These are phyloP conservation scores for Drosophila quadrilineata DNA, from an alignment of 1,140 invertebrate species.

Conservation along the genomic window DNA sequence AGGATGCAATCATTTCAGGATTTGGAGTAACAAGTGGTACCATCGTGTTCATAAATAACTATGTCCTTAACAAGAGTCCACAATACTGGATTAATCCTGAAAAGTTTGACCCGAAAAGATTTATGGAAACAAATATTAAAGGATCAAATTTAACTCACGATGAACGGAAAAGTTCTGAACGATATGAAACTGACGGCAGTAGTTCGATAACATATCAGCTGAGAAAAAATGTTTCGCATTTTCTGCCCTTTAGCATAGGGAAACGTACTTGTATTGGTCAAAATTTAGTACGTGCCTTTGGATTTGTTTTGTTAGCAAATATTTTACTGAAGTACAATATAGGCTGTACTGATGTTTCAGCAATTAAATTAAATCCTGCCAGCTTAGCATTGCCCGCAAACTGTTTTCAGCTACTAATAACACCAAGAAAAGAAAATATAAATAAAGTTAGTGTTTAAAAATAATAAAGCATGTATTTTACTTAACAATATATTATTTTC, in stretches of 20 bases:
- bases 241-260: conserved; percentile 94
- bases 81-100: conserved; percentile 88
- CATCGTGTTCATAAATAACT: conserved; percentile 94
- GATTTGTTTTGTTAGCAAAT: conserved; percentile 88
- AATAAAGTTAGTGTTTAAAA: background rate
- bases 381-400: conserved; percentile 87
- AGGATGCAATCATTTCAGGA: conserved; percentile 88
- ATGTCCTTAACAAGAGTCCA: conserved; percentile 89
- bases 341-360: conserved; percentile 82
- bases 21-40: conserved; percentile 90
- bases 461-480: background rate
- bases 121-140: conserved; percentile 69
- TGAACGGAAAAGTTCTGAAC: too few relatives aligned
- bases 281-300: conserved; percentile 89
- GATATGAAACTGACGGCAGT: background rate
- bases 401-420: conserved; percentile 82
- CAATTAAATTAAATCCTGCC: conserved; percentile 84
- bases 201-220: conserved; percentile 46
- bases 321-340: conserved; percentile 89
- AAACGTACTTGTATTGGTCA: conserved; percentile 94
- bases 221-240: conserved; percentile 85
- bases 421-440: conserved; percentile 4
- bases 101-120: conserved; percentile 88
- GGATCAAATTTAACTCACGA: too few relatives aligned
- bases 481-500: background rate